Base-by-base conservation (phyloP, 2,888 invertebrate genomes). In the Nephrotoma guestfalica region DNA sequence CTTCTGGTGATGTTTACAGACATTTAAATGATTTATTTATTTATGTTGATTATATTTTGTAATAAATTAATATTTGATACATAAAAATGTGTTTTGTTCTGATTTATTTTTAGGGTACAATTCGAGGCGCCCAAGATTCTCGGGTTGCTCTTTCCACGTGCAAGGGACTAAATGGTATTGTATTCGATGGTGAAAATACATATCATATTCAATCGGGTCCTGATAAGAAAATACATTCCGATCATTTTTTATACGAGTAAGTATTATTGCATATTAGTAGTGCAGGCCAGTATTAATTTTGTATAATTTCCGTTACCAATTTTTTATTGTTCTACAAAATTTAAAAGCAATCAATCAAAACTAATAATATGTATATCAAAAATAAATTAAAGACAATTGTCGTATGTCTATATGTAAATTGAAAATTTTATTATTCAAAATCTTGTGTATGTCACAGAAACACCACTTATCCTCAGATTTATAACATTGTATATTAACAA, bases 111-210 rank as follows among this genome's bases (percentile, higher is more conserved):
- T 88, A 92, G 89, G 97, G 97, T 87, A 93, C 93, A 88, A 93
- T 97, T 87, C 93, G 95, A 88, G 95, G 94, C 87, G 92, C 93
- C 88, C 92, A 93, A 1, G 92, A 93, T 87, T 97, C 97, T 4
- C 95, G 95, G 94, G 97, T 94, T 86, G 97, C 97, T 0, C 90
- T 97, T 86, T 97, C 97, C 86, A 97, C 97, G 4, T 97, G 97
- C 90, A 92, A 93, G 86, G 95, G 95, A 85, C 91, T 95, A 71
- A 94, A 95, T 86, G 97, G 97, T 6, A 93, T 96, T 87, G 93
- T 97, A 88, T 96, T 94, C 90, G 97, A 97, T 90, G 97, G 97
- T 43, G 90, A 93, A 87, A 93, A 94, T 87, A 94, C 96, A 91
- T 95, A 95, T 90, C 96, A 97, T 90, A 94, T 98, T 86, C 91